Percentiles rank a stretch among this genome's conserved stretches.
phyloP scores from a whole-genome alignment of 2,113 vertebrate genomes.

The Rhabdomys dilectus region DNA sequence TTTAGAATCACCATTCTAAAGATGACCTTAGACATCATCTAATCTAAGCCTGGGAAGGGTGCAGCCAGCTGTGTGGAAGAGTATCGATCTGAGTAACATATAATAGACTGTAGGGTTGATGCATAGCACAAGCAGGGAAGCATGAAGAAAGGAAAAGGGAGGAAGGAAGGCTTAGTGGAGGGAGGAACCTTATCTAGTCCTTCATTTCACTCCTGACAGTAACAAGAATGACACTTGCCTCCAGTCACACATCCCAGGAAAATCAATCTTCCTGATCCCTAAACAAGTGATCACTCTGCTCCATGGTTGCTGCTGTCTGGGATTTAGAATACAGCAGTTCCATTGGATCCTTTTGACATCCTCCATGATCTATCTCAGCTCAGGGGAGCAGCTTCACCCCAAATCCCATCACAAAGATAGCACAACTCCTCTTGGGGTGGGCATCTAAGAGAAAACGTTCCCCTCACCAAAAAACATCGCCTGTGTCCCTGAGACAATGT shows the following conservation, averaged over 20 bases:
- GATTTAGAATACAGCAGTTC: background rate
- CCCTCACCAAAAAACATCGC: background rate
- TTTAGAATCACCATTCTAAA: background rate
- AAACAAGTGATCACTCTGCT: background rate
- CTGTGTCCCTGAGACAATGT: background rate
- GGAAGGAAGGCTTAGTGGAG: background rate
- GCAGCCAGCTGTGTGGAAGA: background rate
- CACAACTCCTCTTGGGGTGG: background rate
- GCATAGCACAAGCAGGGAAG: background rate
- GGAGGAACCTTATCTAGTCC: background rate
- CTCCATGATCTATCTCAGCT: constrained; percentile 32
- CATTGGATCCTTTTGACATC: constrained; percentile 55
- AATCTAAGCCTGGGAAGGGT: background rate
- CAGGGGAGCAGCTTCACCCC: constrained; percentile 6
- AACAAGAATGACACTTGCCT: background rate
- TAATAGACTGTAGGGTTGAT: background rate
- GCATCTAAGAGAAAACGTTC: background rate
- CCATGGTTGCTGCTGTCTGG: background rate
- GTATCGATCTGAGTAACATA: background rate
- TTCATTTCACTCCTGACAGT: background rate
- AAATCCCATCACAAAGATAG: background rate
- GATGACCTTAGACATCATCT: constrained; percentile 14
- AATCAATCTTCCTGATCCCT: background rate
- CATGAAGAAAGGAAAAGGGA: fast-evolving
- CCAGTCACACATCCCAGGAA: background rate